These are phyloP conservation scores for Clarias fuscus DNA, from an alignment of 2,797 vertebrate species.

Conservation along the genomic window DNA sequence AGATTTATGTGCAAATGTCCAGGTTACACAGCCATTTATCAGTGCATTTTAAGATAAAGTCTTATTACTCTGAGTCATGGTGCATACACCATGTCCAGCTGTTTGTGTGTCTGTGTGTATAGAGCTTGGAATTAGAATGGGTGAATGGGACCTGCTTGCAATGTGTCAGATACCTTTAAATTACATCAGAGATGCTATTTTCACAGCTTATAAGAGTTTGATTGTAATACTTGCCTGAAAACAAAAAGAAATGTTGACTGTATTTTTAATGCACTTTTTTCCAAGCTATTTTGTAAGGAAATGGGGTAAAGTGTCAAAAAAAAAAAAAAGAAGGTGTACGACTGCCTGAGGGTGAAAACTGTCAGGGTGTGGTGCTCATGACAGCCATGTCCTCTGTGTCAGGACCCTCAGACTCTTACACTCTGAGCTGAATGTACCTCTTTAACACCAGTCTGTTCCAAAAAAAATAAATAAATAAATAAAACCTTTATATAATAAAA, in stretches of 20 bases:
- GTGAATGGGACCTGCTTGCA: conserved; percentile 71
- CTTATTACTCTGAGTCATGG: not conserved
- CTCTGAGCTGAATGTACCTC: conserved; percentile 81
- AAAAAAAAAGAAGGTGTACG: conserved; percentile 59
- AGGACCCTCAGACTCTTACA: conserved; percentile 65
- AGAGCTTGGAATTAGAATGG: conserved; percentile 47
- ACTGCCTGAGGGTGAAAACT: conserved; percentile 62
- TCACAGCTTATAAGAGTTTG: conserved; percentile 67
- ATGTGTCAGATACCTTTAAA: conserved; percentile 74
- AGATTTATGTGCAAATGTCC: conserved; percentile 3
- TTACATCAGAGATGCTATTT: conserved; percentile 78
- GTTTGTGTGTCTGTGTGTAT: conserved; percentile 21
- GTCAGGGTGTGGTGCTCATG: conserved; percentile 45
- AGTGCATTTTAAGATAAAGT: conserved; percentile 6
- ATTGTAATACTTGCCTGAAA: conserved; percentile 76
- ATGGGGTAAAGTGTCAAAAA: conserved; percentile 58
- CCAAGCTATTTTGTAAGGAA: conserved; percentile 74
- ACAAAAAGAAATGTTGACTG: conserved; percentile 69
- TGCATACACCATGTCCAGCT: not conserved
- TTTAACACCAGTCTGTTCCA: conserved; percentile 74
- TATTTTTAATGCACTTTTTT: conserved; percentile 80
- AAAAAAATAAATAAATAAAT: conserved; percentile 58
- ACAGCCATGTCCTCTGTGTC: conserved; percentile 58
- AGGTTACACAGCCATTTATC: conserved; percentile 20
- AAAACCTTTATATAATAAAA: conserved; percentile 77